These are phyloP conservation scores for Aphelenchoides bicaudatus DNA, from an alignment of 2,888 invertebrate species.

Conservation along the genomic window DNA sequence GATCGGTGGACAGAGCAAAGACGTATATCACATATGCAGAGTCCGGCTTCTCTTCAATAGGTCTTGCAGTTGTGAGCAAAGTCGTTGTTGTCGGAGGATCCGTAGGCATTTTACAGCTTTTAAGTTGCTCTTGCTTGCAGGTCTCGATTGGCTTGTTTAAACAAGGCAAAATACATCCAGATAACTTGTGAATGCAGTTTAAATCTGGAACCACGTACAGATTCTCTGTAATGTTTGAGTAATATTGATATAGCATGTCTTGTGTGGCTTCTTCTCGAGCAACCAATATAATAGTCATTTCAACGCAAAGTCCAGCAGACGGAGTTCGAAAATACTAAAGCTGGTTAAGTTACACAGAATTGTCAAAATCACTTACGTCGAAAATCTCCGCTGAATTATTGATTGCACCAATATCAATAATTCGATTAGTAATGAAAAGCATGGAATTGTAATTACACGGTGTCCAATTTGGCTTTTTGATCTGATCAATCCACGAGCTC, in stretches of 20 bases:
- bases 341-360: neutral
- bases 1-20: slow-evolving; percentile 19
- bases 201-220: slow-evolving; percentile 34
- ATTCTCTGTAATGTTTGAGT: slow-evolving; percentile 25
- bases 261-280: slow-evolving; percentile 19
- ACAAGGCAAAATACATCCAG: slow-evolving; percentile 43
- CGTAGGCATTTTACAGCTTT: slow-evolving; percentile 28
- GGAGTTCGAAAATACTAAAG: neutral
- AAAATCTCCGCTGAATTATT: neutral
- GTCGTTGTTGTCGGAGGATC: slow-evolving; percentile 28
- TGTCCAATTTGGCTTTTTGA: slow-evolving; percentile 1
- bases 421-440: slow-evolving; percentile 29
- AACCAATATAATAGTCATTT: slow-evolving; percentile 22
- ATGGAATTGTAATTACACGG: slow-evolving; percentile 23
- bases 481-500: neutral
- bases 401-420: slow-evolving; percentile 18
- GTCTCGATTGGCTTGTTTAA: slow-evolving; percentile 11
- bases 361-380: slow-evolving; percentile 4
- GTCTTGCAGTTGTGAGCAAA: slow-evolving; percentile 29
- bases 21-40: slow-evolving; percentile 22
- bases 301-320: slow-evolving; percentile 14
- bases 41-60: slow-evolving; percentile 16
- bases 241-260: slow-evolving; percentile 10
- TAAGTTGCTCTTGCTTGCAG: slow-evolving; percentile 17
- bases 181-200: slow-evolving; percentile 37